Percentiles rank a stretch among this genome's conserved stretches.
Evolutionary conservation across 1,140 invertebrate species (phyloP).

Genomic region (Drosophila rufa): DNA sequence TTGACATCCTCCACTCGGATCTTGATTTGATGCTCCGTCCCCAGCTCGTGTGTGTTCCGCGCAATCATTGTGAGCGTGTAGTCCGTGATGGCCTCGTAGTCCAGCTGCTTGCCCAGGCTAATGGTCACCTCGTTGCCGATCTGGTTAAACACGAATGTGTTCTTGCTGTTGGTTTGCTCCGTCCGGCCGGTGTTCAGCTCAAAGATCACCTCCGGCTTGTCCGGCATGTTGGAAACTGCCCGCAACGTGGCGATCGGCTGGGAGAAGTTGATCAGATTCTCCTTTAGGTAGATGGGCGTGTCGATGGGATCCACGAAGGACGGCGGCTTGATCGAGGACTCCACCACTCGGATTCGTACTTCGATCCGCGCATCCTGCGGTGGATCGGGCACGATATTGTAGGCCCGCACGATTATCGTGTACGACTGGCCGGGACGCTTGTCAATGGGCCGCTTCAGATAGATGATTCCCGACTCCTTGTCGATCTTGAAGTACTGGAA

Average conservation of each 20-base stretch:
- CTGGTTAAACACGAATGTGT: slow-evolving; percentile 90
- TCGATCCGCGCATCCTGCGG: slow-evolving; percentile 89
- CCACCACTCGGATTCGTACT: slow-evolving; percentile 93
- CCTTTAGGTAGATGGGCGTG: slow-evolving; percentile 88
- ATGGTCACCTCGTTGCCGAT: slow-evolving; percentile 90
- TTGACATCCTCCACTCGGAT: slow-evolving; percentile 94
- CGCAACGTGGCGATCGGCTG: slow-evolving; percentile 89
- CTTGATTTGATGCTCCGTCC: slow-evolving; percentile 91
- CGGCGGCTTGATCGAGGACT: slow-evolving; percentile 95
- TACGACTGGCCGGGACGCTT: slow-evolving; percentile 89
- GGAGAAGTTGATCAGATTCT: slow-evolving; percentile 90
- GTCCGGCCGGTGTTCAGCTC: slow-evolving; percentile 92
- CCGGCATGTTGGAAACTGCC: slow-evolving; percentile 91
- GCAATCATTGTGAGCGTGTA: slow-evolving; percentile 93
- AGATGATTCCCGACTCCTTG: slow-evolving; percentile 91
- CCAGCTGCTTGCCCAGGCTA: slow-evolving; percentile 89
- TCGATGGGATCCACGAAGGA: slow-evolving; percentile 88
- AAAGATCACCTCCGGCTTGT: slow-evolving; percentile 90
- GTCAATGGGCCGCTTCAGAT: slow-evolving; percentile 89
- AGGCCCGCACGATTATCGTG: slow-evolving; percentile 90
- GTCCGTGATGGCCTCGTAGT: slow-evolving; percentile 93
- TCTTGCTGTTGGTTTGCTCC: slow-evolving; percentile 92
- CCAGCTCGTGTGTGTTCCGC: slow-evolving; percentile 92
- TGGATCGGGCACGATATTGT: slow-evolving; percentile 89
- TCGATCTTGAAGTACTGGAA: slow-evolving; percentile 92